phyloP scores from a whole-genome alignment of 2,113 vertebrate genomes.

The Aplodontia rufa region DNA sequence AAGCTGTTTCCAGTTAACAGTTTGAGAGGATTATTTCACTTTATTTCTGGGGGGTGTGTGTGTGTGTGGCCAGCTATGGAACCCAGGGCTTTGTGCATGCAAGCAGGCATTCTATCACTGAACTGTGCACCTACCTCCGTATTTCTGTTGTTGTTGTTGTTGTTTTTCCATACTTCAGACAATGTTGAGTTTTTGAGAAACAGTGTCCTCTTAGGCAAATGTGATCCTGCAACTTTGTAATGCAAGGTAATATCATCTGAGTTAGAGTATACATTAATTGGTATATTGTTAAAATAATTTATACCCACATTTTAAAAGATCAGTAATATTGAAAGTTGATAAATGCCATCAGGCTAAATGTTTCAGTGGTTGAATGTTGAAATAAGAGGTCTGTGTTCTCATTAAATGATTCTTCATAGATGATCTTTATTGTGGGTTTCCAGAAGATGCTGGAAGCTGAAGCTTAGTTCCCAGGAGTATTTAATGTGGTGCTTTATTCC shows the following conservation, averaged over 20 bases:
- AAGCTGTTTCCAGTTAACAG: background rate
- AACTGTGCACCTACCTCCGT: rapidly evolving
- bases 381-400: background rate
- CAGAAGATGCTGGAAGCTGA: background rate
- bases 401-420: background rate
- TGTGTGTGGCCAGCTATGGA: background rate
- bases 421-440: background rate
- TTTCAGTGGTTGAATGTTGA: background rate
- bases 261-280: background rate
- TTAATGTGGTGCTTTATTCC: background rate
- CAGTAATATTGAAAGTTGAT: background rate
- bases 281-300: background rate
- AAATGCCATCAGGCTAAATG: background rate
- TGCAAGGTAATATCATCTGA: background rate
- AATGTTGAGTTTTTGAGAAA: background rate
- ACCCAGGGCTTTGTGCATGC: background rate
- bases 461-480: background rate
- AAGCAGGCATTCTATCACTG: background rate
- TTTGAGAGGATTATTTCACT: background rate
- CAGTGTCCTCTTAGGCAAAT: background rate
- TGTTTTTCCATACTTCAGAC: background rate
- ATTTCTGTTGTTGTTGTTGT: background rate
- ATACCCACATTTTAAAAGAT: background rate
- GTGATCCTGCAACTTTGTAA: background rate
- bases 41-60: background rate